Evolutionary conservation across 2,888 invertebrate species (phyloP), one percentile per base, ranked within the genome.

Genomic region (Scaeva pyrastri): DNA sequence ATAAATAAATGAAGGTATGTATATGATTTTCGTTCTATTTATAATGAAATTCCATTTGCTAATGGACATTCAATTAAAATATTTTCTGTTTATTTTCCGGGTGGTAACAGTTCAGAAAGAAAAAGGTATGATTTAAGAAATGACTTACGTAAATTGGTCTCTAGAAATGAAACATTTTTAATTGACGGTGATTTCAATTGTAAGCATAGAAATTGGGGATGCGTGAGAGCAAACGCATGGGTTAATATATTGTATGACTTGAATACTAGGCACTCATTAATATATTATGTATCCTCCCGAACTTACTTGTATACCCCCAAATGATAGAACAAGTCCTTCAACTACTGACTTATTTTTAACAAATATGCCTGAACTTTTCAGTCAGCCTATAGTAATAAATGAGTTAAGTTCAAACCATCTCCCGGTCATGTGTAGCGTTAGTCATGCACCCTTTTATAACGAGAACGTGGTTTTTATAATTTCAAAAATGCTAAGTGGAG

Each of bases 401-500:
- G 16, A 43, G n/a, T 43, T 43, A 16, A 43, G 43, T 16, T 43
- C 43, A 2, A 43, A 43, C 43, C 41, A 36, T 11, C 31, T 58
- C 12, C 58, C 58, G 16, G 58, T 58, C 6, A 36, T 58, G 36
- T 58, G 19, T 6, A 58, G 19, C 2, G 19, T 58, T 19, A 36
- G 19, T 36, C 5, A 19, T 39, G 11, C 19, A 58, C 56, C 70
- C 52, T 0, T 0, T n/a, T n/a, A 14, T 19, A 41, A 12, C 23
- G 31, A 36, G 10, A 41, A 43, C 10, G 6, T 21, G 14, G 2
- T n/a, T n/a, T 41, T 10, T 48, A 31, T 14, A 66, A 79, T 12
- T 80, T 58, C 55, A 73, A 71, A 64, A 72, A 78, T 21, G 78
- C 72, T 5, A 55, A 78, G n/a, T n/a, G n/a, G n/a, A n/a, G n/a